phyloP scores from a whole-genome alignment of 1,140 invertebrate species.

The Hirudo medicinalis region DNA sequence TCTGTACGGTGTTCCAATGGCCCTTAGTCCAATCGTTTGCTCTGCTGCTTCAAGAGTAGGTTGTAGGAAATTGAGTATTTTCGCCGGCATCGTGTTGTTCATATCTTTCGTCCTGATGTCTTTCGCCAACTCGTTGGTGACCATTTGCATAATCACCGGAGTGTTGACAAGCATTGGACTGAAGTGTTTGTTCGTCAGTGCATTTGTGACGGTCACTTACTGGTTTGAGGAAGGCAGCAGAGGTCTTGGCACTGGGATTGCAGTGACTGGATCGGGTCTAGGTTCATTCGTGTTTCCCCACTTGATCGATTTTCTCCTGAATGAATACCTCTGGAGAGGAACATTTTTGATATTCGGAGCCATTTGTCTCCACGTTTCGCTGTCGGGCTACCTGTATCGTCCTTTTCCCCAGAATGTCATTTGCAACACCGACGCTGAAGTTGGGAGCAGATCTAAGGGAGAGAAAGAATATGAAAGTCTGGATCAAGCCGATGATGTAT shows the following conservation, averaged over 20 bases:
- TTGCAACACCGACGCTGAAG: not conserved
- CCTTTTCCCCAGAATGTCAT: not conserved
- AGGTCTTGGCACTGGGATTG: conserved; percentile 72
- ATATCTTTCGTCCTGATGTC: conserved; percentile 61
- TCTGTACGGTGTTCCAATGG: conserved; percentile 21
- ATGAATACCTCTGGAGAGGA: conserved; percentile 52
- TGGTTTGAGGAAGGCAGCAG: conserved; percentile 70
- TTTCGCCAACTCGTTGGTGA: conserved; percentile 58
- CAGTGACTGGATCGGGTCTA: conserved; percentile 75
- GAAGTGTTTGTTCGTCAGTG: conserved; percentile 71
- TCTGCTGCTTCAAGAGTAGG: conserved; percentile 66
- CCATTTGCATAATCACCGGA: conserved; percentile 66
- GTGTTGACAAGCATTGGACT: conserved; percentile 67
- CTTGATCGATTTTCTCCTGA: conserved; percentile 51
- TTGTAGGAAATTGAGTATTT: conserved; percentile 67
- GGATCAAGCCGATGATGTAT: too few species aligned
- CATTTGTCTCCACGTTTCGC: conserved; percentile 13
- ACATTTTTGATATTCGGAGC: conserved; percentile 42
- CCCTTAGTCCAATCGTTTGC: conserved; percentile 65
- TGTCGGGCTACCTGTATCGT: conserved; percentile 16
- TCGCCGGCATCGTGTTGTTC: conserved; percentile 60
- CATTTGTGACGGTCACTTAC: conserved; percentile 70
- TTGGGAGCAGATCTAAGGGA: not conserved
- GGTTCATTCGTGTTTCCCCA: conserved; percentile 57
- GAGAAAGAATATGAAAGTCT: too few species aligned